Conservation (phyloP, 64 coral and sea anemone genomes). For the Stichodactyla helianthus region DNA sequence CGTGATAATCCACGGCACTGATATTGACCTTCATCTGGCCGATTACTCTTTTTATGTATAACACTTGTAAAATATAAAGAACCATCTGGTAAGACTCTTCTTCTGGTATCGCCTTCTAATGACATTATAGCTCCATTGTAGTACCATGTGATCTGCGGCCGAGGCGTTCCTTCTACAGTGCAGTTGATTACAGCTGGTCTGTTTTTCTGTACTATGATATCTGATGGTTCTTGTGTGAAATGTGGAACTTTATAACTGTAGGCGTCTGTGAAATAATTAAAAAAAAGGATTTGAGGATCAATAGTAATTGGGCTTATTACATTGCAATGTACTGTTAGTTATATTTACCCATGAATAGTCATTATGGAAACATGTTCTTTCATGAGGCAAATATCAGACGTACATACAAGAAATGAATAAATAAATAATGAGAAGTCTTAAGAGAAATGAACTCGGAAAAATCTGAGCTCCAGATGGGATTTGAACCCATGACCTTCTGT, state of each 20-base stretch:
- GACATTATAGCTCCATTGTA: conserved; percentile 32
- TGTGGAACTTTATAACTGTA: conserved; percentile 37
- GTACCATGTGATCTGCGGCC: conserved; percentile 59
- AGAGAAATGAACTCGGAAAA: no score
- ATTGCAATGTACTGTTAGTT: no score
- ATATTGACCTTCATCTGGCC: conserved; percentile 80
- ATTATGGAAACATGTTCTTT: no score
- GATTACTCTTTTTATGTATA: conserved; percentile 55
- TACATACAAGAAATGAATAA: no score
- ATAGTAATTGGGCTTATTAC: no score
- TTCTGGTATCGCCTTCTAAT: conserved; percentile 20
- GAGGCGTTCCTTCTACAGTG: conserved; percentile 45
- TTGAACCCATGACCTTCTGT: no score
- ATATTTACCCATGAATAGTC: no score
- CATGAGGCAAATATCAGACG: no score
- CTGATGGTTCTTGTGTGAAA: conserved; percentile 75
- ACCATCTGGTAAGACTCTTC: conserved; percentile 60
- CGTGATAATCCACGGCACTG: conserved; percentile 57
- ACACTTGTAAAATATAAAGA: conserved; percentile 69
- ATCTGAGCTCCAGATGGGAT: no score
- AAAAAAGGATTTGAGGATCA: no score
- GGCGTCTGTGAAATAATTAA: conserved; percentile 21
- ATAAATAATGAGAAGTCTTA: no score
- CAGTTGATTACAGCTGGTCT: conserved; percentile 52
- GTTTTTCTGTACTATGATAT: conserved; percentile 58